phyloP scores from a whole-genome alignment of 2,113 vertebrate genomes.

The zebrafish (Danio rerio) region GRCz12tu NC_133176.1:58697001-58697500 shows the following conservation, averaged over 20 bases:
- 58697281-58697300: neutral
- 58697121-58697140: constrained; percentile 67
- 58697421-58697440: neutral
- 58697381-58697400: neutral
- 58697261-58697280: too few species aligned
- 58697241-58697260: too few species aligned
- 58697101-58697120: constrained; percentile 24
- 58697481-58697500: neutral
- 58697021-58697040: constrained; percentile 50
- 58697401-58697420: neutral
- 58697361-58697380: neutral
- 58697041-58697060: constrained; percentile 74
- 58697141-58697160: constrained; percentile 38
- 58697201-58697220: constrained; percentile 24
- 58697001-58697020: too few species aligned
- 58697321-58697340: neutral
- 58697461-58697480: neutral
- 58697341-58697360: neutral
- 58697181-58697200: constrained; percentile 39
- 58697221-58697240: too few species aligned
- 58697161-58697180: constrained; percentile 35
- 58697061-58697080: constrained; percentile 51
- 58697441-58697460: neutral
- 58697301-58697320: neutral
- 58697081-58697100: neutral